phyloP scores from a whole-genome alignment of 1,140 invertebrate species.

The Lineus longissimus region DNA sequence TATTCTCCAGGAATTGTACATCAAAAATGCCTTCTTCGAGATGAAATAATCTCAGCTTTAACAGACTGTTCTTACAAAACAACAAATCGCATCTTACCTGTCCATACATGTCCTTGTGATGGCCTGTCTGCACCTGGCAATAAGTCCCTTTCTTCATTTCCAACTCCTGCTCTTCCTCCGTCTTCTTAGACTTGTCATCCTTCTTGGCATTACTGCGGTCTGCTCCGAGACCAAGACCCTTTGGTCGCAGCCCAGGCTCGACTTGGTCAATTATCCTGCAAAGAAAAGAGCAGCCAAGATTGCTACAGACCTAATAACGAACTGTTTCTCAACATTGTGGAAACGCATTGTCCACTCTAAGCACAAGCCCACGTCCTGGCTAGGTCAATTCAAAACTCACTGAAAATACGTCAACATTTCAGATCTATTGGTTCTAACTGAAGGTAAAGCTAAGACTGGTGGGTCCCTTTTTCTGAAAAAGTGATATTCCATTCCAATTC shows the following conservation, averaged over 20 bases:
- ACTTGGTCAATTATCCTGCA: conserved; percentile 57
- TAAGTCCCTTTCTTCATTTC: conserved; percentile 40
- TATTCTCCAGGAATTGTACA: too few species aligned
- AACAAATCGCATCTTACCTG: conserved; percentile 55
- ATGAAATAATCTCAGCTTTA: too few species aligned
- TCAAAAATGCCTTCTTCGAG: too few species aligned
- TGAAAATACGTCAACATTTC: too few species aligned
- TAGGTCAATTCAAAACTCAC: too few species aligned
- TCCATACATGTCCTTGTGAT: conserved; percentile 73
- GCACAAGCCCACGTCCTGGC: too few species aligned
- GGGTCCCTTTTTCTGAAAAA: too few species aligned
- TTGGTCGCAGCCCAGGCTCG: conserved; percentile 69
- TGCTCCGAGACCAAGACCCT: conserved; percentile 87
- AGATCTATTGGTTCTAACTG: too few species aligned
- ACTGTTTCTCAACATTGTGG: conserved; percentile 8
- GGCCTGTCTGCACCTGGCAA: conserved; percentile 47
- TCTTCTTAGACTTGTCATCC: conserved; percentile 11
- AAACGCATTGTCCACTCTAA: too few species aligned
- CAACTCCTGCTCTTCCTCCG: conserved; percentile 27
- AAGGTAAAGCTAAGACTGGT: too few species aligned
- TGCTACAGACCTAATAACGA: neutral
- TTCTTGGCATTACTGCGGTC: conserved; percentile 45
- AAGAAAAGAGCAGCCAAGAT: conserved; percentile 25
- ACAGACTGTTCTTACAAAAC: too few species aligned
- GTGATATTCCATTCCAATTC: too few species aligned